Conservation (phyloP, 2,888 invertebrate species). For the Azorinus chamasolen region DNA sequence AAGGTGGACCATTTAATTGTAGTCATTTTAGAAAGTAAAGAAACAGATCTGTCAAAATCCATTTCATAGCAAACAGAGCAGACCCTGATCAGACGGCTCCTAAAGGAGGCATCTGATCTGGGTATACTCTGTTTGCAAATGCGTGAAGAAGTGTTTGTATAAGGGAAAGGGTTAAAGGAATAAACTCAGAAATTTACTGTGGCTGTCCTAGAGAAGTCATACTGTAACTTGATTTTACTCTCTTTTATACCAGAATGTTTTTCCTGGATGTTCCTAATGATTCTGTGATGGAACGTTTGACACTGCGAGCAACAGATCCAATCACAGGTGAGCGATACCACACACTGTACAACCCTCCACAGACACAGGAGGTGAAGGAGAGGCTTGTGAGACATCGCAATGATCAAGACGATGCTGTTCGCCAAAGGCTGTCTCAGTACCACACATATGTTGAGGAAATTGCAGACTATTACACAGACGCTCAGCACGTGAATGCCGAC, state of each 20-base stretch:
- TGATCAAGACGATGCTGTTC: conserved; percentile 81
- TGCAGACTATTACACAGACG: conserved; percentile 82
- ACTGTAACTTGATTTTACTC: no score
- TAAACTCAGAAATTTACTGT: no score
- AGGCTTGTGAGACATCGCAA: conserved; percentile 79
- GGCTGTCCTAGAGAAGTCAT: no score
- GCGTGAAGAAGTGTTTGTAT: no score
- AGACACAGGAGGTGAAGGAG: conserved; percentile 82
- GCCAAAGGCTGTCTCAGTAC: conserved; percentile 79
- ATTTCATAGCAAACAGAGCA: no score
- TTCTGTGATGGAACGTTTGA: conserved; percentile 85
- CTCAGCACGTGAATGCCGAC: conserved; percentile 84
- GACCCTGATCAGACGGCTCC: no score
- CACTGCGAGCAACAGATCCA: conserved; percentile 84
- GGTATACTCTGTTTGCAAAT: no score
- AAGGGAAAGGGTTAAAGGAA: no score
- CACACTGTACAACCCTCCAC: conserved; percentile 86
- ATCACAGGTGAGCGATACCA: conserved; percentile 86
- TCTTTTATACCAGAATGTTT: conserved; percentile 80
- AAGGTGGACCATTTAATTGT: no score
- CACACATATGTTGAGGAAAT: conserved; percentile 83
- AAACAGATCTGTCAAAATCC: no score
- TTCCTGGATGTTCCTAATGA: conserved; percentile 86
- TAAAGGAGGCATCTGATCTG: no score
- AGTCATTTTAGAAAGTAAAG: no score